A percentile compares a stretch with the other conserved stretches of the same genome.
Evolutionary conservation across 2,888 invertebrate genomes (phyloP).

Genomic region (Clivina fossor): DNA sequence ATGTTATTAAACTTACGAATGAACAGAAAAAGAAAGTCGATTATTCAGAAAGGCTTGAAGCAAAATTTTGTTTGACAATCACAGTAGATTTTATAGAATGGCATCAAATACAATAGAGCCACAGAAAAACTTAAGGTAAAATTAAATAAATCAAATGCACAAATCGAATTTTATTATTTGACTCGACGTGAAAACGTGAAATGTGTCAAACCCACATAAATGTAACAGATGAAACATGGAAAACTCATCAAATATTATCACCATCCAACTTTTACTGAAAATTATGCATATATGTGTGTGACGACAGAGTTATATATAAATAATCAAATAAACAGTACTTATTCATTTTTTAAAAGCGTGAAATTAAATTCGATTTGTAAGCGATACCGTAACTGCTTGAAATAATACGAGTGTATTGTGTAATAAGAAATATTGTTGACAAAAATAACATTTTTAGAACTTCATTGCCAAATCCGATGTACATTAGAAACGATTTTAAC

Average conservation of each 20-base stretch:
- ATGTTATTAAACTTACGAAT: conserved; percentile 17
- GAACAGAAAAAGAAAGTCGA: conserved; percentile 7
- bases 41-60: conserved; percentile 10
- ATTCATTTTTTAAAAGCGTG: too few relatives aligned
- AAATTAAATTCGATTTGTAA: too few relatives aligned
- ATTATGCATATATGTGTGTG: too few relatives aligned
- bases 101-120: conserved; percentile 24
- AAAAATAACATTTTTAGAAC: conserved; percentile 57
- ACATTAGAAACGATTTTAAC: conserved; percentile 77
- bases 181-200: too few relatives aligned
- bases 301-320: too few relatives aligned
- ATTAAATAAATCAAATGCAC: not conserved
- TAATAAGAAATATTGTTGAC: not conserved
- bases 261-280: not conserved
- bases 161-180: conserved; percentile 1
- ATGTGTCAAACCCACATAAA: not conserved
- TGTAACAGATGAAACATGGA: not conserved
- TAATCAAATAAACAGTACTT: too few relatives aligned
- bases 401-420: too few relatives aligned
- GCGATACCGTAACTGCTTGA: too few relatives aligned
- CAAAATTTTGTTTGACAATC: not conserved
- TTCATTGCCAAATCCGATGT: conserved; percentile 71
- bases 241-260: not conserved
- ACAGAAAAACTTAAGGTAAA: conserved; percentile 22
- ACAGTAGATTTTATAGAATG: conserved; percentile 15